A percentile compares a stretch with the other conserved stretches of the same genome.
Evolutionary conservation across 2,797 vertebrate species (phyloP).

Genomic region (Merluccius polli): DNA sequence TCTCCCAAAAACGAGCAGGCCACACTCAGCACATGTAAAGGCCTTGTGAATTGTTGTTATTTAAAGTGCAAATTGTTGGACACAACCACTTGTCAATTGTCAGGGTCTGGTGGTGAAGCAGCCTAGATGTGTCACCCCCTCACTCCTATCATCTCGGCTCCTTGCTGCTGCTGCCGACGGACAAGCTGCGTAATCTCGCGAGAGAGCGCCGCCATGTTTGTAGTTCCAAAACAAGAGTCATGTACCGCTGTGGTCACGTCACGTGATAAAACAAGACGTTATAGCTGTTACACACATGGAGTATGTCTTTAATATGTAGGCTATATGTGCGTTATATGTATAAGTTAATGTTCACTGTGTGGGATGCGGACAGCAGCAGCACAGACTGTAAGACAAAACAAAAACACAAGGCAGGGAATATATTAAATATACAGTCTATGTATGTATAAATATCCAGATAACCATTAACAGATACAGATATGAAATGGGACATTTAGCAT

Average conservation of each 20-base stretch:
- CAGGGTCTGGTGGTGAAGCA: conserved; percentile 24
- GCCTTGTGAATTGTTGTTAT: conserved; percentile 21
- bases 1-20: conserved; percentile 21
- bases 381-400: background rate
- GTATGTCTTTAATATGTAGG: background rate
- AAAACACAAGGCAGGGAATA: background rate
- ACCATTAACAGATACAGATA: too few species aligned
- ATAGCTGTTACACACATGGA: too few species aligned
- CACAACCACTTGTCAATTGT: conserved; percentile 28
- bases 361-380: background rate
- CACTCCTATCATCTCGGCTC: conserved; percentile 40
- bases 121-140: conserved; percentile 42
- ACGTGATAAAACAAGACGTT: too few species aligned
- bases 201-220: conserved; percentile 31
- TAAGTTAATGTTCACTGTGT: background rate
- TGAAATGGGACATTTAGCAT: too few species aligned
- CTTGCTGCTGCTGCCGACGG: conserved; percentile 51
- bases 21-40: conserved; percentile 6
- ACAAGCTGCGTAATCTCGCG: conserved; percentile 60
- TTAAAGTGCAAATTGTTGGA: conserved; percentile 22
- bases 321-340: background rate
- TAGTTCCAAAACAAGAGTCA: conserved; percentile 9
- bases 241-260: too few species aligned
- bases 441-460: too few species aligned
- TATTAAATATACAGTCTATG: background rate